Evolutionary conservation across 2,113 vertebrate species (phyloP), one percentile per base, ranked within the genome.

Genomic region (Brachypteracias leptosomus): DNA sequence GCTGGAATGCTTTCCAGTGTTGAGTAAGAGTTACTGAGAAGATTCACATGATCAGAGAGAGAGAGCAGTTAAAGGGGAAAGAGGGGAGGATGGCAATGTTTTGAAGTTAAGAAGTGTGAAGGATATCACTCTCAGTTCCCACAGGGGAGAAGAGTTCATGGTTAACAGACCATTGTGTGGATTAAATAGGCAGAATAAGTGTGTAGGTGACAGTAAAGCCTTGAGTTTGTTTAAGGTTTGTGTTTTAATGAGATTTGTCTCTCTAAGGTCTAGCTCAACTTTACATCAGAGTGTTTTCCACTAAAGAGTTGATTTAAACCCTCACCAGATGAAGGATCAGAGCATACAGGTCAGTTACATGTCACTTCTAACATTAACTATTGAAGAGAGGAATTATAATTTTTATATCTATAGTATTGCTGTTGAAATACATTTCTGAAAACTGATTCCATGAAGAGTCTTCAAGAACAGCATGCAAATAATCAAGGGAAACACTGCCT

Each of bases 401-500:
- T 88, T 66, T 67, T 67, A 4, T 51, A 52, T 87, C 49, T 94
- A 26, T 84, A 65, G 14, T 40, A 52, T 33, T 59, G 31, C 58
- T 86, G n/a, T 68, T 88, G 65, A 84, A 96, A 93, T 78, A 47
- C 4, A 3, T 90, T 90, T 90, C 72, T 86, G 72, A 49, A 95
- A 90, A 83, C 29, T 86, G 65, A 77, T 83, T 88, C 75, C 29
- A 47, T 67, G 31, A 90, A 77, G n/a, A 29, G 8, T 65, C 65
- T 84, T 80, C 57, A 90, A 95, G 73, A 92, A 31, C 52, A 89
- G 31, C 40, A 51, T 2, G 3, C 40, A 72, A 71, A 68, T 74
- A 81, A 74, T 46, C 31, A 89, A 84, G 38, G 95, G 62, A 95
- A 94, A 85, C 76, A 82, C 77, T 85, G 67, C 46, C 83, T 91